Conservation (phyloP, 2,113 vertebrate genomes). For the Podarcis raffonei region DNA sequence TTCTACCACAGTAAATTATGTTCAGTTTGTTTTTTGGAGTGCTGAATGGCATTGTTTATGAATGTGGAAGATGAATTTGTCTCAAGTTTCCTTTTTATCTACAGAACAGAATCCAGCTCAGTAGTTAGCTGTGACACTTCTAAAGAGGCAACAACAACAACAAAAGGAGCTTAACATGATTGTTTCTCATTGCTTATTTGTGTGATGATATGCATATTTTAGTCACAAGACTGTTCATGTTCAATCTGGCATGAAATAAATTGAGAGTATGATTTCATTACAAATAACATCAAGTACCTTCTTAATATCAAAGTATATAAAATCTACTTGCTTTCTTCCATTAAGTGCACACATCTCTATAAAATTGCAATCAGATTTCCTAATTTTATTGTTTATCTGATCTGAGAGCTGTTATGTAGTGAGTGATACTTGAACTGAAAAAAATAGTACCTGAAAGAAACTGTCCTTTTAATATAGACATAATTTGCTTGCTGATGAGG, state of each 20-base stretch:
- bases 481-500: not conserved
- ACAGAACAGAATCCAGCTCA: not conserved
- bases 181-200: not conserved
- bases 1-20: not conserved
- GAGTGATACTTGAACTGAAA: not conserved
- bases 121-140: not conserved
- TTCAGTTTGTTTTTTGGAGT: conserved; percentile 25
- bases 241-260: not conserved
- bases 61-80: not conserved
- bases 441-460: not conserved
- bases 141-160: not conserved
- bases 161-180: accelerated
- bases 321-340: not conserved
- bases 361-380: not conserved
- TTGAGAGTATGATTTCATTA: not conserved
- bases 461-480: not conserved
- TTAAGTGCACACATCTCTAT: not conserved
- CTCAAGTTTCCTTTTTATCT: not conserved
- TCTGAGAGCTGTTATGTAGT: not conserved
- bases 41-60: not conserved
- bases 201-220: not conserved
- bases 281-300: not conserved
- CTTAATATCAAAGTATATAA: not conserved
- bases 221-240: not conserved
- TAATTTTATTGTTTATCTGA: not conserved